Evolutionary conservation across 2,797 vertebrate species (phyloP).

Genomic region (Echeneis naucrates): DNA sequence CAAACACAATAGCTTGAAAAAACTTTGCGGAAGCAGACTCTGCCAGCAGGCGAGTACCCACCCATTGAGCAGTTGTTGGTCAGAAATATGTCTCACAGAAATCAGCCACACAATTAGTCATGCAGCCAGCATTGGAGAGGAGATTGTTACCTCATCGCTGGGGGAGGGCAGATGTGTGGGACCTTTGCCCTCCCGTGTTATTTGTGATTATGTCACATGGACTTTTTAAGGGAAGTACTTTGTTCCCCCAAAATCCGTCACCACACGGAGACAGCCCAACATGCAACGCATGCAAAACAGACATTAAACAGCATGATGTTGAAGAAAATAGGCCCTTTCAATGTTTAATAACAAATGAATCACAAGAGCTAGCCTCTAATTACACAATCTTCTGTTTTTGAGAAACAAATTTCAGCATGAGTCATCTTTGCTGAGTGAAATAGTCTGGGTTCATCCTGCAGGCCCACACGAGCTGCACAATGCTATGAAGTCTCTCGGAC

Average conservation of each 20-base stretch:
- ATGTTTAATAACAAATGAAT: conserved; percentile 16
- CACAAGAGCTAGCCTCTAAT: conserved; percentile 15
- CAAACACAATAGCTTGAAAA: not conserved
- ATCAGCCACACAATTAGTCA: not conserved
- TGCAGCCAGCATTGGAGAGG: not conserved
- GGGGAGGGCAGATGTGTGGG: conserved; percentile 16
- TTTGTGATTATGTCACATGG: conserved; percentile 48
- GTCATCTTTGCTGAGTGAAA: conserved; percentile 10
- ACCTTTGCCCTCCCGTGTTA: conserved; percentile 20
- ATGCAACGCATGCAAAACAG: too few relatives aligned
- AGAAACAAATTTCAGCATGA: not conserved
- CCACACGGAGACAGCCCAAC: too few relatives aligned
- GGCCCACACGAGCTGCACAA: conserved; percentile 14
- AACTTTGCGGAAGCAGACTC: conserved; percentile 1
- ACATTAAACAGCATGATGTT: not conserved
- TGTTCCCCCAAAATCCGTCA: not conserved
- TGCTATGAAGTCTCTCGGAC: conserved; percentile 8
- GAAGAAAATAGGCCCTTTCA: not conserved
- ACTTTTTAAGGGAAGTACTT: conserved; percentile 22
- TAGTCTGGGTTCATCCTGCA: not conserved
- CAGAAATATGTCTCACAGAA: too few relatives aligned
- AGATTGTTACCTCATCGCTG: not conserved
- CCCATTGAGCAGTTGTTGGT: too few relatives aligned
- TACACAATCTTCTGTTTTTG: not conserved
- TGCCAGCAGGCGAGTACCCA: not conserved